Percentiles rank a stretch among this genome's conserved stretches.
These are phyloP conservation scores for Chaetops frenatus DNA, from an alignment of 2,113 vertebrate genomes.

Conservation along the genomic window DNA sequence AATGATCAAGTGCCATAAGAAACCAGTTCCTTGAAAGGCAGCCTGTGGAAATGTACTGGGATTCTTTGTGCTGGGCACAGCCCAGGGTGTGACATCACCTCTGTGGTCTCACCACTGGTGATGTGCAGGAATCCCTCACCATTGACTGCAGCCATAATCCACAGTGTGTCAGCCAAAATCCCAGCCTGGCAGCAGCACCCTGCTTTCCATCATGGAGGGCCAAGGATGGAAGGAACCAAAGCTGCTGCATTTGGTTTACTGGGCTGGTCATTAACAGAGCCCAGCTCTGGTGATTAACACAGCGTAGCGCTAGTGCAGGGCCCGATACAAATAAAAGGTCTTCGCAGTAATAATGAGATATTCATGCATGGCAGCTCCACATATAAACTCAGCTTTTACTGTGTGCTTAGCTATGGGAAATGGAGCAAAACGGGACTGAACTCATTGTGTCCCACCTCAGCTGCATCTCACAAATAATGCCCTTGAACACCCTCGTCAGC, in stretches of 20 bases:
- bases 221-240: not conserved
- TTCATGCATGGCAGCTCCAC: constrained; percentile 9
- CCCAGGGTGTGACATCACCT: fast-evolving
- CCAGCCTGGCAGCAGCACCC: not conserved
- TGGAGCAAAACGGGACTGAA: constrained; percentile 23
- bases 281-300: not conserved
- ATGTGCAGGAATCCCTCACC: not conserved
- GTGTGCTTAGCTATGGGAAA: constrained; percentile 32
- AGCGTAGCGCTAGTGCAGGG: not conserved
- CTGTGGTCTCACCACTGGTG: not conserved
- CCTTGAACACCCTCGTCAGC: not conserved
- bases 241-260: not conserved
- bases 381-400: constrained; percentile 28
- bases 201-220: not conserved
- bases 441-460: not conserved
- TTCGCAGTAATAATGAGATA: constrained; percentile 23
- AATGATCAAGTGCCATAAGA: not conserved
- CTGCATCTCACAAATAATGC: not conserved
- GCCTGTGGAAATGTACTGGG: not conserved
- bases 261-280: not conserved
- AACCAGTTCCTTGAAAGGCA: not conserved
- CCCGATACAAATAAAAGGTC: constrained; percentile 10
- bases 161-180: not conserved
- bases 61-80: not conserved
- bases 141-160: not conserved